Base-by-base conservation (phyloP, 2,797 vertebrate genomes). In the Oreochromis mossambicus region DNA sequence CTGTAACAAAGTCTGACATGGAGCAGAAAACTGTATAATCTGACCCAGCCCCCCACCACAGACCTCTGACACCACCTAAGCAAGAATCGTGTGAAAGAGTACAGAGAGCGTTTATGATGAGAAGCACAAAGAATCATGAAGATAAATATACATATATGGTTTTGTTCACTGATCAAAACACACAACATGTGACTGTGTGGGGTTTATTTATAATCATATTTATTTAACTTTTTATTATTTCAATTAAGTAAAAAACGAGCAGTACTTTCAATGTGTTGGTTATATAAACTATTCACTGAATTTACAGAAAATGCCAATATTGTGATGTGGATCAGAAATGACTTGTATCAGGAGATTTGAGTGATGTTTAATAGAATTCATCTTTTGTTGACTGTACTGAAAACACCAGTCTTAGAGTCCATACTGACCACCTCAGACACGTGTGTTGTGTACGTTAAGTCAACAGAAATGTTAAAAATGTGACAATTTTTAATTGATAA, bases 251-350 rank as follows among this genome's bases (percentile, higher is more conserved):
- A 58, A 58, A 58, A 58, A 32, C 15, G 0, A 58, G 56, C 29
- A 34, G 56, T 2, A 34, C 29, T 34, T 34, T 58, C 26, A 32
- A 2, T 58, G 56, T 58, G 29, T 34, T 58, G 29, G 8, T 32
- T 58, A 3, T 6, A 32, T 2, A 19, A 58, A 19, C 55, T 32
- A 32, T 32, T 32, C 15, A 58, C 29, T 32, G 55, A 0, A 32
- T 10, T 17, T 9, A 32, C 26, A 17, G 26, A 32, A 58, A 32
- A 58, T 17, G 0, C 14, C 5, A 9, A 10, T 58, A 58, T 0
- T 34, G 56, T 19, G 8, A 61, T 58, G 12, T 9, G 6, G 29
- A 61, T 4, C 0, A 34, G 9, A 61, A 34, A 19, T 32, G 8
- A 58, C 29, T 4, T 34, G 15, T 32, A 29, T 61, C 29, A 4